Conservation (phyloP, 2,113 vertebrate species). For the human region GRCh38 chrX:29475001-29475500, state of each 20-base stretch:
- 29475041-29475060: background rate
- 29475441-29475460: slow-evolving; percentile 81
- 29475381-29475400: slow-evolving; percentile 77
- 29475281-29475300: slow-evolving; percentile 71
- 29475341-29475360: slow-evolving; percentile 54
- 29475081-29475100: background rate
- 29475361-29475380: slow-evolving; percentile 77
- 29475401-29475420: slow-evolving; percentile 85
- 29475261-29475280: slow-evolving; percentile 63
- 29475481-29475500: slow-evolving; percentile 83
- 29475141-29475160: background rate
- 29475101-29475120: background rate
- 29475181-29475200: background rate
- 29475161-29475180: background rate
- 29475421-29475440: slow-evolving; percentile 75
- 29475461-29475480: slow-evolving; percentile 78
- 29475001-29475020: background rate
- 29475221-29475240: slow-evolving; percentile 61
- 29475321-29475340: slow-evolving; percentile 73
- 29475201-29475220: slow-evolving; percentile 49
- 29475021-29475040: background rate
- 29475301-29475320: slow-evolving; percentile 74
- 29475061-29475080: background rate
- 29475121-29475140: background rate
- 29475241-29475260: slow-evolving; percentile 67